Conservation (phyloP, 2,888 invertebrate species). For the Tenthredo scrophulariae region DNA sequence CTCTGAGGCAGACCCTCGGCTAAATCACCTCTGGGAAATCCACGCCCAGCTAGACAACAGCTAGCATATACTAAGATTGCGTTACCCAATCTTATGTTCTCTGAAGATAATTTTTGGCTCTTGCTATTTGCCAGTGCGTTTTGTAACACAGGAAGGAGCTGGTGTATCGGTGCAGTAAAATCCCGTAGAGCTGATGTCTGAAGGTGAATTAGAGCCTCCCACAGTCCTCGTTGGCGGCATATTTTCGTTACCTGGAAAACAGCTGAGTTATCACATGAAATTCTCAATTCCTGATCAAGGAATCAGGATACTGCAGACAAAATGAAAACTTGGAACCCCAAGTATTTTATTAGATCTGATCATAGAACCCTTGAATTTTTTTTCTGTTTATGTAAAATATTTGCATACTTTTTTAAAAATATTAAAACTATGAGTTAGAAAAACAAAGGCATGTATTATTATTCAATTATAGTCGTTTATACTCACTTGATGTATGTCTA, state of each 20-base stretch:
- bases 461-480: neutral
- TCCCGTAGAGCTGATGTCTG: conserved; percentile 85
- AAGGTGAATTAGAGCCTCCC: conserved; percentile 85
- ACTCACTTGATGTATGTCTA: conserved; percentile 83
- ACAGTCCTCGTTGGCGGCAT: conserved; percentile 83
- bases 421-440: too few relatives aligned
- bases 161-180: conserved; percentile 86
- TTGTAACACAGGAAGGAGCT: conserved; percentile 80
- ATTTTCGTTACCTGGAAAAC: conserved; percentile 80
- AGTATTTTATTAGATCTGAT: neutral
- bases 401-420: too few relatives aligned
- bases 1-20: conserved; percentile 82
- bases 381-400: too few relatives aligned
- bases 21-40: conserved; percentile 89
- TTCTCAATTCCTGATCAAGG: too few relatives aligned
- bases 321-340: neutral
- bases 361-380: neutral
- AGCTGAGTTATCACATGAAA: neutral
- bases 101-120: conserved; percentile 57
- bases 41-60: conserved; percentile 92
- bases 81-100: conserved; percentile 84
- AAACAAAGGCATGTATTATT: neutral
- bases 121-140: conserved; percentile 71
- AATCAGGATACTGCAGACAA: neutral
- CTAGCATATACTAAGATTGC: conserved; percentile 92